Conservation (phyloP, 2,888 invertebrate genomes). For the Abscondita cerata region DNA sequence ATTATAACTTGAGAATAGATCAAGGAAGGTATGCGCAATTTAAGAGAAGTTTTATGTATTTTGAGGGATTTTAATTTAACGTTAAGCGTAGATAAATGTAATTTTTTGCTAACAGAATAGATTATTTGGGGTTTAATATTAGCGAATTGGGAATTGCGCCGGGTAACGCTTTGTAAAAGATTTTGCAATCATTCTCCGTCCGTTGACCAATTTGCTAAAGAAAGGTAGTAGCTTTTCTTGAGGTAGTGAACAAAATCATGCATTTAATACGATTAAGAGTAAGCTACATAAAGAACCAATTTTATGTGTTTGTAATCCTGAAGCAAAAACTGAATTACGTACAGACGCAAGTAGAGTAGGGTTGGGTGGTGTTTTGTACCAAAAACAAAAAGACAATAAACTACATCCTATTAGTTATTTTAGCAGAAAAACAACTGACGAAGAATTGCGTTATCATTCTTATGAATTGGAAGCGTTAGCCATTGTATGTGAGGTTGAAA, state of each 20-base stretch:
- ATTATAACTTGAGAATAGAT: neutral
- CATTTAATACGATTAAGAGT: slow-evolving; percentile 37
- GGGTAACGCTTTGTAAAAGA: slow-evolving; percentile 37
- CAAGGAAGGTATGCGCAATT: neutral
- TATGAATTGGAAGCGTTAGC: slow-evolving; percentile 49
- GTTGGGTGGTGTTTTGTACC: neutral
- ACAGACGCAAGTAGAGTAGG: slow-evolving; percentile 41
- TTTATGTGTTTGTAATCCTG: slow-evolving; percentile 37
- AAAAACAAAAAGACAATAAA: neutral
- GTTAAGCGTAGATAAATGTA: slow-evolving; percentile 35
- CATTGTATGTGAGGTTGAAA: slow-evolving; percentile 42
- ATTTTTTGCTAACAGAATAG: slow-evolving; percentile 43
- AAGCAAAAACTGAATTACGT: slow-evolving; percentile 37
- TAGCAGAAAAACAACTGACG: slow-evolving; percentile 39
- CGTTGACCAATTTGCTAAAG: slow-evolving; percentile 38
- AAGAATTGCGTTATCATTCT: slow-evolving; percentile 45
- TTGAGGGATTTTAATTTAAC: neutral
- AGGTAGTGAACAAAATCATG: too few species aligned
- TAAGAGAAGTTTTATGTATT: neutral
- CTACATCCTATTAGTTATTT: slow-evolving; percentile 40
- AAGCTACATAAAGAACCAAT: slow-evolving; percentile 33
- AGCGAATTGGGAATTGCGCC: slow-evolving; percentile 39
- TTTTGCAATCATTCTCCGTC: slow-evolving; percentile 37
- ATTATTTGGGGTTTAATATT: slow-evolving; percentile 48
- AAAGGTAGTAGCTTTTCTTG: too few species aligned